These are phyloP conservation scores for Asobara japonica DNA, from an alignment of 1,140 invertebrate species.

Conservation along the genomic window DNA sequence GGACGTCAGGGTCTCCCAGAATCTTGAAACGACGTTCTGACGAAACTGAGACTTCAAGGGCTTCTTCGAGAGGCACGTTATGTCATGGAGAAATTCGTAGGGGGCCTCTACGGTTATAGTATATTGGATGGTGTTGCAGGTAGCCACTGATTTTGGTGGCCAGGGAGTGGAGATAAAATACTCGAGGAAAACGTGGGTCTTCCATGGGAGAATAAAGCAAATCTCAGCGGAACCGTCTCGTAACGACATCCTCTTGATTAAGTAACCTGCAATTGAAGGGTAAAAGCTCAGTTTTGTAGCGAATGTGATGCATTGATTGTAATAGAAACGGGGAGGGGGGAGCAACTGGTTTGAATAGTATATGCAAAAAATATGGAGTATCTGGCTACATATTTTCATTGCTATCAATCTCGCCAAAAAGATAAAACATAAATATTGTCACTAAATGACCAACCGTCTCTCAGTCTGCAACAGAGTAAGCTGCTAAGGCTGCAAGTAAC, in stretches of 20 bases:
- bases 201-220: constrained; percentile 78
- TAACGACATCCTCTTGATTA: constrained; percentile 71
- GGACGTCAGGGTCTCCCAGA: constrained; percentile 74
- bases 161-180: constrained; percentile 74
- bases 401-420: too few relatives aligned
- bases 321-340: too few relatives aligned
- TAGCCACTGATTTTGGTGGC: constrained; percentile 64
- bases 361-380: too few relatives aligned
- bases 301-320: too few relatives aligned
- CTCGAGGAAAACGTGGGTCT: constrained; percentile 78
- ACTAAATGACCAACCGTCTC: too few relatives aligned
- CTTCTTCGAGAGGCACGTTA: constrained; percentile 77
- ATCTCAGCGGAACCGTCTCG: constrained; percentile 75
- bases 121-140: constrained; percentile 67
- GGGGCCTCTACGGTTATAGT: constrained; percentile 74
- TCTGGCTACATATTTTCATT: too few relatives aligned
- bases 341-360: too few relatives aligned
- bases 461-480: constrained; percentile 78
- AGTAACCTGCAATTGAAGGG: too few relatives aligned
- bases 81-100: constrained; percentile 85
- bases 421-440: too few relatives aligned
- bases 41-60: constrained; percentile 76
- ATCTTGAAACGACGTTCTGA: constrained; percentile 76
- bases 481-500: constrained; percentile 74
- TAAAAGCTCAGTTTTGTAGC: too few relatives aligned